Percentiles rank a stretch among this genome's conserved stretches.
phyloP scores from a whole-genome alignment of 2,113 vertebrate genomes.

The Pelmatolapia mariae region DNA sequence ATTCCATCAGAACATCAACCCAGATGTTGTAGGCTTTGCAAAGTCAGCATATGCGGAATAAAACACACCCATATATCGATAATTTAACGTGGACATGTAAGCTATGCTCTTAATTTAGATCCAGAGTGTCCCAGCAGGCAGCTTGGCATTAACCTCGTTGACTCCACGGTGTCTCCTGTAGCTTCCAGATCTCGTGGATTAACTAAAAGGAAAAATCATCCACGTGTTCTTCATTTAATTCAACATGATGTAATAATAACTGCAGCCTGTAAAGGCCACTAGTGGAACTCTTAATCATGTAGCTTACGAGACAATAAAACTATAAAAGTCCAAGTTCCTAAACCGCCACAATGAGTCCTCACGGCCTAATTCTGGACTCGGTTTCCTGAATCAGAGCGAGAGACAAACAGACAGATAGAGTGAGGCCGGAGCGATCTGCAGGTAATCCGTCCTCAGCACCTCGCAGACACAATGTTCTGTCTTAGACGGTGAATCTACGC shows the following conservation, averaged over 20 bases:
- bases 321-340: neutral
- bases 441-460: constrained; percentile 6
- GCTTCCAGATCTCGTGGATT: neutral
- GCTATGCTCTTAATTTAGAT: neutral
- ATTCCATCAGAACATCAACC: accelerated
- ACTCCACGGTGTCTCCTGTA: neutral
- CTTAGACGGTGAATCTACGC: neutral
- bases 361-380: neutral
- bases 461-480: neutral
- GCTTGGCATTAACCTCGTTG: neutral
- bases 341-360: neutral
- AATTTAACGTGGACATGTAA: neutral
- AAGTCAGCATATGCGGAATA: neutral
- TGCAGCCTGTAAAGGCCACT: neutral
- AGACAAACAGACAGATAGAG: neutral
- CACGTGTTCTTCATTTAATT: neutral
- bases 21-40: neutral
- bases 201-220: neutral
- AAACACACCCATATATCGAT: neutral
- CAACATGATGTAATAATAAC: neutral
- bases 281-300: neutral
- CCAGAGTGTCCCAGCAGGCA: neutral
- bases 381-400: neutral
- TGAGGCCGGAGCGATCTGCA: neutral
- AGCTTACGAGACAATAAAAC: neutral